Base-by-base conservation (phyloP, 2,113 vertebrate genomes). In the Pungitius pungitius region DNA sequence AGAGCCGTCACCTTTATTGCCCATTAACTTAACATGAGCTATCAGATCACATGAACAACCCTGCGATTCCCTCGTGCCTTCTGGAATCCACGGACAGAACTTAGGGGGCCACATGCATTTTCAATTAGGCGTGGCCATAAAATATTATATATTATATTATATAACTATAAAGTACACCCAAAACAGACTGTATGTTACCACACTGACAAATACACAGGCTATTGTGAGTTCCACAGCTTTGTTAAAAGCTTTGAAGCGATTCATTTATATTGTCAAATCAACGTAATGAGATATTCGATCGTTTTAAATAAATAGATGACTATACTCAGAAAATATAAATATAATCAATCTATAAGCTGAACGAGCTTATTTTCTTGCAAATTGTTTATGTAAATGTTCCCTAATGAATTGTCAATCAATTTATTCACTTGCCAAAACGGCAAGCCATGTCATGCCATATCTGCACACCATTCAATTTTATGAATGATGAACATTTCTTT, bases 1-100 rank as follows among this genome's bases (percentile, higher is more conserved):
- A 58, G 78, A 73, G 65, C 73, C 47, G 20, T 82, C 81, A 90
- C 76, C 75, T 81, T 79, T 84, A 79, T 40, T 69, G 22, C 35
- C 84, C 82, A 85, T 86, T 88, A 87, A 74, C 68, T 73, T 85
- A 78, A 72, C 75, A 83, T 66, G 64, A 61, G 52, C 71, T 60
- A 81, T 82, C 69, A 69, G 76, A 56, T 88, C 80, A 78, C 79
- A 80, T 85, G 57, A 76, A 82, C 69, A 47, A 52, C 1, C 71
- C 37, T 66, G 69, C 47, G 54, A 40, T 47, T 81, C 33, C 77
- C 55, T 52, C 20, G 15, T 75, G 79, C 78, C 75, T 78, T 66
- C 67, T 65, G 39, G 77, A 56, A 55, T 79, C 67, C 35, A 42
- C 0, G 30, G 61, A 77, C 80, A 83, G 75, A 72, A 26, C 40